These are phyloP conservation scores for Pica pica DNA, from an alignment of 2,113 vertebrate species.

Conservation along the genomic window DNA sequence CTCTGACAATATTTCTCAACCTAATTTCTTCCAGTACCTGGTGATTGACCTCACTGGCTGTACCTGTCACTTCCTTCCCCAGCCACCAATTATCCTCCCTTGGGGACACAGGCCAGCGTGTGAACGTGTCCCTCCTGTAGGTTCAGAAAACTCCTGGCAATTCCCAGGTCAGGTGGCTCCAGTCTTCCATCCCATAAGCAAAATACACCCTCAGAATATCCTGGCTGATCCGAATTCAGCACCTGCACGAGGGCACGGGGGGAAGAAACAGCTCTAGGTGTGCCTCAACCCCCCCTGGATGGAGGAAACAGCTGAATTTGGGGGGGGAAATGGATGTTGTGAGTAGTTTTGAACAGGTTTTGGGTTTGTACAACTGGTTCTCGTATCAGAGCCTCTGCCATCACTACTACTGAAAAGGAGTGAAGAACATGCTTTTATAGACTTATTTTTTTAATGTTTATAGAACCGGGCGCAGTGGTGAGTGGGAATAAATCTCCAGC, in stretches of 20 bases:
- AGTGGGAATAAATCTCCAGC: constrained; percentile 12
- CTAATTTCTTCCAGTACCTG: not conserved
- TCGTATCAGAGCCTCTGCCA: not conserved
- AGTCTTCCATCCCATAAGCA: not conserved
- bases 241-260: fast-evolving
- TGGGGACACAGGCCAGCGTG: not conserved
- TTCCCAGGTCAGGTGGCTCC: not conserved
- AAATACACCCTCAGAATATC: not conserved
- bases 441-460: not conserved
- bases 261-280: not conserved
- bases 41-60: not conserved
- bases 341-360: not conserved
- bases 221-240: not conserved
- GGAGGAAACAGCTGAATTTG: not conserved
- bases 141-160: not conserved
- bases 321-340: not conserved
- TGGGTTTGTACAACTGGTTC: not conserved
- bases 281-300: not conserved
- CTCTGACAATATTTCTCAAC: not conserved
- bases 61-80: not conserved
- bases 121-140: not conserved
- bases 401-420: not conserved
- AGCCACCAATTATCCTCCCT: not conserved
- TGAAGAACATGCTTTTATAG: not conserved
- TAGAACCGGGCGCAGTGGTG: not conserved